Conservation (phyloP, 2,888 invertebrate species). For the Idaea dimidiata region DNA sequence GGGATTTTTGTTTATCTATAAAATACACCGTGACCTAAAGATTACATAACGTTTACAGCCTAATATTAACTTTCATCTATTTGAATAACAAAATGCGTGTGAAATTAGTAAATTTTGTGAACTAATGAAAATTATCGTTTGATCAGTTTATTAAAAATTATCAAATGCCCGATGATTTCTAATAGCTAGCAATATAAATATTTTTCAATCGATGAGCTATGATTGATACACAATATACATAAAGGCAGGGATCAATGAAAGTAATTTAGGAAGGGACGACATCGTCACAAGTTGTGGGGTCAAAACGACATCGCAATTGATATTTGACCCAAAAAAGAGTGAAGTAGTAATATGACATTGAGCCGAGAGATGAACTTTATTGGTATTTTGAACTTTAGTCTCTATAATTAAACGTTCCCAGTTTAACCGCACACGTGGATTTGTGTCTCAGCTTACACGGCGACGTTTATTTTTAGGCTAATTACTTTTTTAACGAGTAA, state of each 20-base stretch:
- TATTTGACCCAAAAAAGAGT: slow-evolving; percentile 36
- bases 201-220: slow-evolving; percentile 21
- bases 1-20: not conserved
- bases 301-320: slow-evolving; percentile 42
- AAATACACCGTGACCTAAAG: slow-evolving; percentile 36
- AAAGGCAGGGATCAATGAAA: slow-evolving; percentile 38
- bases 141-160: slow-evolving; percentile 3
- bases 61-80: slow-evolving; percentile 51
- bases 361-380: slow-evolving; percentile 6
- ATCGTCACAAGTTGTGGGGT: slow-evolving; percentile 42
- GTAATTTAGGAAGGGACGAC: slow-evolving; percentile 38
- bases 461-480: not conserved
- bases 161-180: slow-evolving; percentile 15
- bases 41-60: slow-evolving; percentile 41
- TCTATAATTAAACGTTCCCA: not conserved
- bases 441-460: not conserved
- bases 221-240: slow-evolving; percentile 40
- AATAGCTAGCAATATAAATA: not conserved
- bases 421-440: not conserved
- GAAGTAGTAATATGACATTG: slow-evolving; percentile 15
- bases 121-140: slow-evolving; percentile 1
- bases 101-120: not conserved
- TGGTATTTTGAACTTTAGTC: not conserved
- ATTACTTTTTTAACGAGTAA: not conserved
- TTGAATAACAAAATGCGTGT: slow-evolving; percentile 15